Conservation (phyloP, 2,888 invertebrate genomes). For the Gymnosoma rotundatum region DNA sequence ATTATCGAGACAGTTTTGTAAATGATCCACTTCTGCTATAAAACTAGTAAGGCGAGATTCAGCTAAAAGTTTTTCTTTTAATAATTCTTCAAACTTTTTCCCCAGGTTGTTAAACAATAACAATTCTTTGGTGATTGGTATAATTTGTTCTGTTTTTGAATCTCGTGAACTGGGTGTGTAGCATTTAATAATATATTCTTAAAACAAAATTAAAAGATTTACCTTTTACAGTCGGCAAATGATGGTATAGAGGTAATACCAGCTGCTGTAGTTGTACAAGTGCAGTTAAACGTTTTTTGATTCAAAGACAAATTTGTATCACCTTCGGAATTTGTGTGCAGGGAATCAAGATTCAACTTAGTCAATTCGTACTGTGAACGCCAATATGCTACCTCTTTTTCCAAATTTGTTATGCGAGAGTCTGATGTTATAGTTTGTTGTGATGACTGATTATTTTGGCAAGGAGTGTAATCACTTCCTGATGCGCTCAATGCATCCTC, state of each 20-base stretch:
- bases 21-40: conserved; percentile 81
- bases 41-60: conserved; percentile 80
- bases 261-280: conserved; percentile 79
- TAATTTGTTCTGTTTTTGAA: conserved; percentile 73
- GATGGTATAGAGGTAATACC: conserved; percentile 76
- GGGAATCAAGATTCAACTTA: conserved; percentile 80
- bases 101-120: conserved; percentile 80
- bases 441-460: conserved; percentile 69
- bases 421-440: conserved; percentile 75
- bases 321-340: conserved; percentile 22
- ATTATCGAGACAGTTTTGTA: conserved; percentile 83
- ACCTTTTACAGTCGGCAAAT: conserved; percentile 73
- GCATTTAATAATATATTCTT: not conserved
- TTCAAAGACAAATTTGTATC: conserved; percentile 19
- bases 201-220: not conserved
- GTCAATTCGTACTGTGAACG: conserved; percentile 88
- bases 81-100: conserved; percentile 80
- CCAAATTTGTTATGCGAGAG: conserved; percentile 82
- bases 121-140: conserved; percentile 78
- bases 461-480: conserved; percentile 81
- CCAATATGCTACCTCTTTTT: conserved; percentile 89
- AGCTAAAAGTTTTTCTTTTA: conserved; percentile 79
- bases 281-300: conserved; percentile 67
- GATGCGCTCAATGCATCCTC: conserved; percentile 85
- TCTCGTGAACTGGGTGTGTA: conserved; percentile 72